Evolutionary conservation across 2,113 vertebrate genomes (phyloP), one percentile per base, ranked within the genome.

Genomic region (Astatotilapia flaviijosephi): DNA sequence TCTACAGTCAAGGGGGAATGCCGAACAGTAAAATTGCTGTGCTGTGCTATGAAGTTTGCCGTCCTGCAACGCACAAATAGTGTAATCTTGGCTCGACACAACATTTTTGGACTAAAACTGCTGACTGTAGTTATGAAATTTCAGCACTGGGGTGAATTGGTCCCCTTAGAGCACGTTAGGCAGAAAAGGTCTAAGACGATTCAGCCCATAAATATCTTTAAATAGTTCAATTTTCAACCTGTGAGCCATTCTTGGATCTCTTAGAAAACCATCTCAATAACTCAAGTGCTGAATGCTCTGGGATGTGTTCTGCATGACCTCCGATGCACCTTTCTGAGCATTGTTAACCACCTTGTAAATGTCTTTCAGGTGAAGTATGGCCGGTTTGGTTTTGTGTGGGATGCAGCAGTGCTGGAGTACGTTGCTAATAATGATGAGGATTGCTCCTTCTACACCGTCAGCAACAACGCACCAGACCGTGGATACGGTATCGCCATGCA

Each of bases 401-500:
- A 99, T 3, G 97, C 98, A 17, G 98, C 99, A 0, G 99, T 99
- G 28, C 92, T 99, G 96, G 98, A 99, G 91, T 99, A 99, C 0
- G 97, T 98, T 55, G 98, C 99, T 83, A 98, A 99, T 93, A 99
- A 98, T 5, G 98, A 99, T 0, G 98, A 98, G 1, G 99, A 99
- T 45, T 99, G 99, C 85, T 97, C 98, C 65, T 98, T 99, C 91
- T 99, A 99, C 93, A 98, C 98, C 0, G 93, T 98, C 0, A 97
- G 97, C 82, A 99, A 96, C 92, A 97, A 94, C 0, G 96, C 98
- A 6, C 97, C 98, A 0, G 99, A 99, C 91, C 96, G 98, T 21
- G 99, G 99, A 4, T 99, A 99, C 1, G 98, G 98, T 37, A 99
- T 99, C 7, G 99, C 99, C 35, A 96, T 99, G 95, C 99, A 99